These are phyloP conservation scores for Geophilus truncorum DNA, from an alignment of 2,888 invertebrate species.

Conservation along the genomic window DNA sequence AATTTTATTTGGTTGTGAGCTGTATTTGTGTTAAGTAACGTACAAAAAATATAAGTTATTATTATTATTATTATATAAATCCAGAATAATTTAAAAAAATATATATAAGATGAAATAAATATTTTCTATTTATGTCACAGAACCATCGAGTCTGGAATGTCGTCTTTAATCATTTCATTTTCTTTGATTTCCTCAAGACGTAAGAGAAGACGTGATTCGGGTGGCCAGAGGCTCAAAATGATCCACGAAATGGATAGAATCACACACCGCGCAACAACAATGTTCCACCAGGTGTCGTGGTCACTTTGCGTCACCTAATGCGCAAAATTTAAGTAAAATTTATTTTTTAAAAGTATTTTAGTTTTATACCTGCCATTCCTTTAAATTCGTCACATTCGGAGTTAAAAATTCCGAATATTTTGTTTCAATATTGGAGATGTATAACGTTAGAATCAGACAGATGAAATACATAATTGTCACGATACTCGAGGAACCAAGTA, in stretches of 20 bases:
- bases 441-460: not conserved
- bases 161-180: not conserved
- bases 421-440: not conserved
- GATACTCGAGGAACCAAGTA: not conserved
- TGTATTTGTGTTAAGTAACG: not conserved
- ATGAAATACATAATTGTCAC: not conserved
- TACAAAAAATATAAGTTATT: not conserved
- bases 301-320: not conserved
- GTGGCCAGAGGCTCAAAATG: not conserved
- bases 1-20: conserved; percentile 2
- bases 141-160: not conserved
- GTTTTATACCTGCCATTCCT: not conserved
- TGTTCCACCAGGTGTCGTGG: not conserved
- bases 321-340: not conserved
- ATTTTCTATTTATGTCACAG: not conserved
- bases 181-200: not conserved
- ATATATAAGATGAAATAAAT: not conserved
- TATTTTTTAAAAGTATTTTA: not conserved
- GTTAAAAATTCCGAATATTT: not conserved
- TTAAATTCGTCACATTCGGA: not conserved
- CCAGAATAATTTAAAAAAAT: not conserved
- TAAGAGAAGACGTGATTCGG: not conserved
- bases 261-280: not conserved
- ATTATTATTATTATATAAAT: not conserved
- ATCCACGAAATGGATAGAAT: not conserved